Evolutionary conservation across 2,888 invertebrate species (phyloP), one percentile per base, ranked within the genome.

Genomic region (Drosophila multiciliata): DNA sequence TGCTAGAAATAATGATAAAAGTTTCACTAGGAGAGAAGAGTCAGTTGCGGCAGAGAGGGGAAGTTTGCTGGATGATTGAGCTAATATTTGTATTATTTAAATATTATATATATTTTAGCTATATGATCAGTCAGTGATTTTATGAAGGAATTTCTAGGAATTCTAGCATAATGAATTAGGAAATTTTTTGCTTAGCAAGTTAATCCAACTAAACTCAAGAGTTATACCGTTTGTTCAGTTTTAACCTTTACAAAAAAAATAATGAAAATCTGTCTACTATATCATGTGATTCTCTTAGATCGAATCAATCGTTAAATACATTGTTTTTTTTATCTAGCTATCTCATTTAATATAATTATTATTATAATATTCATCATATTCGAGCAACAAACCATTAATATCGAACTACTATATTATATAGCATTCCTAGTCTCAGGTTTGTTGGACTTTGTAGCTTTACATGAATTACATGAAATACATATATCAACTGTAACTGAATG

Each of bases 1-100:
- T 64, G 1, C 35, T 36, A 15, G 4, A 59, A 33, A 38, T 32
- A 64, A 59, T 45, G 33, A 32, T 9, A 53, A 53, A 42, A 60
- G 49, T 60, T 49, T n/a, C 4, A 35, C 20, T 33, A 20, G 49
- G 17, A 20, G 6, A 26, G 9, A 23, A 49, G 49, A 49, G 49
- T 26, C 26, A 49, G 15, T 45, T 45, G 15, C 9, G n/a, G n/a
- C 40, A 3, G 40, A 9, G 2, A 40, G n/a, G 40, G 9, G 1
- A 9, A 9, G 38, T 17, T 17, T 15, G 45, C 3, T 45, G 2
- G 45, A 23, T 23, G 23, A 23, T 3, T 45, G 45, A 45, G 20
- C 2, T 20, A 23, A 45, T 45, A 23, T 15, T 23, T 7, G 7
- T 45, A 7, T 20, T 20, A 20, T 7, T 3, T 7, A 45, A 45